Evolutionary conservation across 2,113 vertebrate genomes (phyloP), one percentile per base, ranked within the genome.

Genomic region (Chunga burmeisteri): DNA sequence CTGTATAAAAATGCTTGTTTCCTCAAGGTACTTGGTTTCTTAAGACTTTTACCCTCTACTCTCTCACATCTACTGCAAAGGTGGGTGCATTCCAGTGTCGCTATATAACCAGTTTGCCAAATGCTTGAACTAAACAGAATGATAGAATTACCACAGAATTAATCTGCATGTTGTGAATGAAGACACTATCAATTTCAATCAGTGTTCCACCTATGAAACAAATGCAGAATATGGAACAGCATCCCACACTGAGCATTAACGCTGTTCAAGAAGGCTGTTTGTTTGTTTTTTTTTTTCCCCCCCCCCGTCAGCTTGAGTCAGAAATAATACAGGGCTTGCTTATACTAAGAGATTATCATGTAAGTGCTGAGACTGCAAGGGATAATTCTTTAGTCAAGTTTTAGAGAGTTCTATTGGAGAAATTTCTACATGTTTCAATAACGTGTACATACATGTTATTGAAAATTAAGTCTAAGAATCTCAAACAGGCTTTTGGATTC

Each of bases 401-500:
- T 29, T 32, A 25, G 26, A 68, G 40, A 63, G 15, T 20, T 74
- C 17, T 40, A 32, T 30, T 58, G 26, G 40, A 70, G 11, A 40
- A 13, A 7, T 16, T 67, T 79, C 53, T 79, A 13, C 26, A n/a
- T 5, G 0, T 34, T 81, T 62, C 14, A 68, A 4, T 68, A 49
- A 53, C n/a, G 16, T 0, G 0, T 29, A 19, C 14, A 8, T 53
- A 40, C 0, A 0, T 32, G 25, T 36, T 42, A 40, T 20, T 79
- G 46, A 47, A 40, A 53, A 4, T n/a, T 50, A 32, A 4, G 7
- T 38, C 11, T 52, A 55, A 52, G 13, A 58, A 38, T 40, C 19
- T 70, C 12, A 29, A 70, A 68, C 3, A 82, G 32, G 3, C 25
- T 81, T 63, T 59, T 71, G 21, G 25, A 59, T 86, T 66, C 17